A percentile compares a stretch with the other conserved stretches of the same genome.
Evolutionary conservation across 2,797 vertebrate genomes (phyloP).

Genomic region (Cichlasoma orientale): DNA sequence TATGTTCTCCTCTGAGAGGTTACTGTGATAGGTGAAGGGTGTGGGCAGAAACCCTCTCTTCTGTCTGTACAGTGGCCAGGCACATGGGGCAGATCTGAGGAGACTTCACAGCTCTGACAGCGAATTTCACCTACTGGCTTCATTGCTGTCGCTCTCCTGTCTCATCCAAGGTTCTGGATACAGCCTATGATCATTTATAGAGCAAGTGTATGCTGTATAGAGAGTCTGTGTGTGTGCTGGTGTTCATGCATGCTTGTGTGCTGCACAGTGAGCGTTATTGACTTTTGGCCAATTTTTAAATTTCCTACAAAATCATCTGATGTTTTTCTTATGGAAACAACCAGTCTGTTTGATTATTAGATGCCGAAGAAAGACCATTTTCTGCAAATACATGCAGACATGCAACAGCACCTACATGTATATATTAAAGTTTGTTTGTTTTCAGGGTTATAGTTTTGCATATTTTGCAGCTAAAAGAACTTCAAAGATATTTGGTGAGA

Average conservation of each 20-base stretch:
- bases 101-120: conserved; percentile 68
- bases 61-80: conserved; percentile 57
- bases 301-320: conserved; percentile 1
- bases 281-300: neutral
- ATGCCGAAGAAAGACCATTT: neutral
- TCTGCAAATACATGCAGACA: neutral
- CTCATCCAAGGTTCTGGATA: conserved; percentile 33
- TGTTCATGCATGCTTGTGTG: neutral
- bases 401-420: neutral
- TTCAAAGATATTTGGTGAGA: neutral
- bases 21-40: conserved; percentile 70
- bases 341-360: neutral
- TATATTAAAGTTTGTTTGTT: neutral
- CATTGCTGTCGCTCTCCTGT: conserved; percentile 42
- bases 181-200: conserved; percentile 48
- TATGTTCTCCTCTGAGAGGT: conserved; percentile 71
- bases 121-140: conserved; percentile 59
- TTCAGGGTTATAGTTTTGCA: neutral
- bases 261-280: neutral
- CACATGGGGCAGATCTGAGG: conserved; percentile 61
- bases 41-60: conserved; percentile 57
- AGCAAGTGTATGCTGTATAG: conserved; percentile 9
- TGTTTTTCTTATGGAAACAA: neutral
- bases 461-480: neutral
- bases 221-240: conserved; percentile 6